These are phyloP conservation scores for Cyaniris semiargus DNA, from an alignment of 2,888 invertebrate genomes.

Conservation along the genomic window DNA sequence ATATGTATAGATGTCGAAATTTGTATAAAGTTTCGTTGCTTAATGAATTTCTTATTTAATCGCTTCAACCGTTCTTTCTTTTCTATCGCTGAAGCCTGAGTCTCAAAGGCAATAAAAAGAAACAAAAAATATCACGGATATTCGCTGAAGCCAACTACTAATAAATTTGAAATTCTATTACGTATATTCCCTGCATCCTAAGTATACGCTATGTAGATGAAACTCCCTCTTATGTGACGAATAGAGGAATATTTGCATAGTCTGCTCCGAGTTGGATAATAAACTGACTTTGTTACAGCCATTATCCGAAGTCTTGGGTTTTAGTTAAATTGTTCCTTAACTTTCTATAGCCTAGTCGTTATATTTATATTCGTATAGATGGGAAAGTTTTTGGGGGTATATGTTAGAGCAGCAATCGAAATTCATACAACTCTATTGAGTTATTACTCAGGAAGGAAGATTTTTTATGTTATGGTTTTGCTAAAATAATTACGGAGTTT, in stretches of 20 bases:
- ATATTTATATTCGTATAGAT: not conserved
- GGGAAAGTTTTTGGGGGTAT: not conserved
- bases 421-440: too few species aligned
- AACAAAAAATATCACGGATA: not conserved
- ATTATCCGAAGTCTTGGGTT: constrained; percentile 4
- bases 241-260: constrained; percentile 25
- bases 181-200: constrained; percentile 3
- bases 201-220: not conserved
- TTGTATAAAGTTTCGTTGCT: too few species aligned
- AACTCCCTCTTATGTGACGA: constrained; percentile 3
- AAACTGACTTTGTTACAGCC: constrained; percentile 19
- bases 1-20: too few species aligned
- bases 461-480: too few species aligned
- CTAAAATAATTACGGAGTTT: too few species aligned
- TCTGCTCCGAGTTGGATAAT: constrained; percentile 12
- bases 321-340: constrained; percentile 14
- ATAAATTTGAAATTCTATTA: constrained; percentile 20
- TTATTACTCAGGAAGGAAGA: too few species aligned
- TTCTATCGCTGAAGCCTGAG: not conserved
- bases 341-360: constrained; percentile 4
- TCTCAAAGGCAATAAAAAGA: not conserved
- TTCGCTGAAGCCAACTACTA: not conserved
- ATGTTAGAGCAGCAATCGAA: not conserved
- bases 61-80: too few species aligned
- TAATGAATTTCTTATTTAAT: too few species aligned